Evolutionary conservation across 2,797 vertebrate species (phyloP), one percentile per base, ranked within the genome.

Genomic region (Gymnocypris eckloni): DNA sequence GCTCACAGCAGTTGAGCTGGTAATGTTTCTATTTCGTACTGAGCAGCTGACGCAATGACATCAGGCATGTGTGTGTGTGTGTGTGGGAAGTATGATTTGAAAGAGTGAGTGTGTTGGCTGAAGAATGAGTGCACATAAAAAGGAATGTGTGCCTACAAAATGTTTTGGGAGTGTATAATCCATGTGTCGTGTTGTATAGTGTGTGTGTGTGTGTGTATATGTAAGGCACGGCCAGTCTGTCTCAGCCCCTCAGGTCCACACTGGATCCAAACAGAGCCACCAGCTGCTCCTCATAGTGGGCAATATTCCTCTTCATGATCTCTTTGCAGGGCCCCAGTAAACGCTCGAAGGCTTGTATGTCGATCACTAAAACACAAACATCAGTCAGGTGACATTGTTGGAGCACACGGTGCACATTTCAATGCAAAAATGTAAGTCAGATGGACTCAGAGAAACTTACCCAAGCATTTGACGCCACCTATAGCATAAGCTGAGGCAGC

Each of bases 291-390:
- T 99, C 97, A 0, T 99, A 99, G 94, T 99, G 97, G 59, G 97
- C 93, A 93, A 99, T 99, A 95, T 99, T 99, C 92, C 97, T 98
- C 97, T 99, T 99, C 98, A 99, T 98, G 96, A 99, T 99, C 95
- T 99, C 98, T 96, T 98, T 99, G 94, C 97, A 99, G 90, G 98
- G 97, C 87, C 98, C 98, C 93, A 99, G 96, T 92, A 99, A 96
- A 90, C 98, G 96, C 95, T 99, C 98, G 85, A 99, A 99, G 0
- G 98, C 98, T 94, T 99, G 98, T 72, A 99, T 94, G 91, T 99
- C 98, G 96, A 99, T 99, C 92, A 99, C 98, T 99, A 92, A 43
- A 87, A 89, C 81, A 92, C 81, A 37, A 59, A 72, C 52, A 75
- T 56, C 11, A 79, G 45, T n/a, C 8, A 41, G 15, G 67, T 37